Evolutionary conservation across 2,113 vertebrate genomes (phyloP).

Genomic region (Okapia johnstoni): DNA sequence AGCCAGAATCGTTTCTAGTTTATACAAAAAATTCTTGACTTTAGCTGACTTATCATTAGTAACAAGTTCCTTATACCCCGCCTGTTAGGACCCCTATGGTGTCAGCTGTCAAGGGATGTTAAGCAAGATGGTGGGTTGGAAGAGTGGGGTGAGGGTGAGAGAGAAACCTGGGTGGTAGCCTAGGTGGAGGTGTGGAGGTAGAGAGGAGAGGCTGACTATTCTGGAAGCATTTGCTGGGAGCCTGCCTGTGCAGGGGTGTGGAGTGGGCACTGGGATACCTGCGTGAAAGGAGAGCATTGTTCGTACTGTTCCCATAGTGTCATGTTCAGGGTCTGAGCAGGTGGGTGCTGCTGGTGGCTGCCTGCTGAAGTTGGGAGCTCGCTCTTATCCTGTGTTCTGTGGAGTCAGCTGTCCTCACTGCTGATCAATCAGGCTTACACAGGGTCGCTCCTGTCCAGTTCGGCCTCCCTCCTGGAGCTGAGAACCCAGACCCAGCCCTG

Average conservation of each 20-base stretch:
- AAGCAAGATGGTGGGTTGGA: neutral
- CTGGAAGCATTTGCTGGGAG: neutral
- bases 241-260: neutral
- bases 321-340: neutral
- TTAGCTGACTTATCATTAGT: neutral
- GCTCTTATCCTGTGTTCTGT: neutral
- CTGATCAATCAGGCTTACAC: neutral
- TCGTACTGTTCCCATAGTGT: slow-evolving; percentile 8
- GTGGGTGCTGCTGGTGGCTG: neutral
- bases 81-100: neutral
- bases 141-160: neutral
- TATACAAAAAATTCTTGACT: neutral
- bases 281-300: slow-evolving; percentile 27
- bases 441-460: neutral
- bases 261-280: neutral
- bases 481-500: neutral
- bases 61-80: neutral
- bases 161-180: neutral
- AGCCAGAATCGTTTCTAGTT: neutral
- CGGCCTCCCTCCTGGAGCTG: neutral
- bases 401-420: neutral
- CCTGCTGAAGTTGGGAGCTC: neutral
- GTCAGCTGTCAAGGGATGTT: neutral
- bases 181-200: neutral
- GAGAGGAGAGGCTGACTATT: neutral